Evolutionary conservation across 2,113 vertebrate species (phyloP), one percentile per base, ranked within the genome.

Genomic region (Typhlomys cinereus): DNA sequence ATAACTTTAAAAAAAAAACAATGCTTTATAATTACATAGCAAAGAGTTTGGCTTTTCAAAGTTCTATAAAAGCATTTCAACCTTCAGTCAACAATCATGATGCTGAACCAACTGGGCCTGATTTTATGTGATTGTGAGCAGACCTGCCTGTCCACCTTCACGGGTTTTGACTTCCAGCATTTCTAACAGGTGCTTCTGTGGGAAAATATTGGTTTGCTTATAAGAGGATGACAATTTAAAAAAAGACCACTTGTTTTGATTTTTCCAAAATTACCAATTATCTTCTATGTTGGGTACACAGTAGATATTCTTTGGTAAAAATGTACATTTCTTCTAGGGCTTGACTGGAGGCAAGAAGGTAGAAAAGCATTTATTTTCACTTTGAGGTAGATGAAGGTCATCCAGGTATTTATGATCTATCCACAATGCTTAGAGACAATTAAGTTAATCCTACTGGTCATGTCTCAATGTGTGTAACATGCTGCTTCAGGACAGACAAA

Each of bases 201-300:
- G 34, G 41, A 85, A 95, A 89, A 94, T 14, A 81, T 67, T 74
- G 61, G 61, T 75, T 92, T 92, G 36, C 48, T 50, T 18, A 25
- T 67, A 34, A 95, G 61, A 87, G 31, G 27, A 86, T 59, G 44
- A 44, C 36, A 87, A 81, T 76, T 50, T 90, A 87, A 59, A 93
- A 14, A 73, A 67, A 83, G 71, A 48, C 23, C 34, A 81, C 74
- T 57, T 64, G 75, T n/a, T 27, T 48, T 31, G 34, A 89, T 86
- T 92, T 66, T 88, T 52, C 54, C 92, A 57, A 39, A 78, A 73
- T 46, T 75, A 73, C 27, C 82, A 36, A 17, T 34, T 82, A 9
- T 79, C 50, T 46, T 54, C 62, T 36, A 50, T 18, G 17, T 3
- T 66, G 70, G 70, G 25, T 8, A 64, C 11, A 88, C 31, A 83